Evolutionary conservation across 2,113 vertebrate species (phyloP).

Genomic region (Megatriorchis doriae): DNA sequence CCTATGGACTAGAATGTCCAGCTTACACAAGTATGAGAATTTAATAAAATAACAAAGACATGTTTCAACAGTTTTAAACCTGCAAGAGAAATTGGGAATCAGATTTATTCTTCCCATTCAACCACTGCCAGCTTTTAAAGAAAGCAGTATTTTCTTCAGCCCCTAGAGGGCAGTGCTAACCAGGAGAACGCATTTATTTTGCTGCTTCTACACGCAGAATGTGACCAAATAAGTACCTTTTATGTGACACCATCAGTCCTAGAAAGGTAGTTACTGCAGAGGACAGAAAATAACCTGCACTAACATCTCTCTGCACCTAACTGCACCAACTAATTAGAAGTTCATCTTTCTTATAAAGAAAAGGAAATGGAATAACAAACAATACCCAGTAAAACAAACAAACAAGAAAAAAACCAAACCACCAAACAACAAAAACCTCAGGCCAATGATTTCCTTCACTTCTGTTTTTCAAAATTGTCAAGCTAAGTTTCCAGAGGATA

Average conservation of each 20-base stretch:
- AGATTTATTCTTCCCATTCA: neutral
- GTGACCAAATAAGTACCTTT: neutral
- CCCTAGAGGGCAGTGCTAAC: conserved; percentile 78
- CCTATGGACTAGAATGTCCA: neutral
- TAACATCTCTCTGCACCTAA: neutral
- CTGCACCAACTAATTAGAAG: neutral
- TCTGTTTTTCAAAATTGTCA: neutral
- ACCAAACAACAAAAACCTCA: neutral
- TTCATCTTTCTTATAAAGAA: neutral
- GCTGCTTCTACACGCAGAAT: neutral
- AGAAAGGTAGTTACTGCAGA: neutral
- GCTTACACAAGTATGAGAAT: neutral
- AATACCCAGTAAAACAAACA: neutral
- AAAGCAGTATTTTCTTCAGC: neutral
- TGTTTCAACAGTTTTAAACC: neutral
- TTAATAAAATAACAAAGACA: neutral
- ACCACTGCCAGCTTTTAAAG: neutral
- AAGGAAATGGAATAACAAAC: neutral
- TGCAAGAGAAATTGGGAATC: neutral
- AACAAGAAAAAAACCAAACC: neutral
- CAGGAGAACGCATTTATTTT: neutral
- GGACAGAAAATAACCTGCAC: neutral
- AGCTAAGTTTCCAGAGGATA: neutral
- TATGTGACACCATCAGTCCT: neutral
- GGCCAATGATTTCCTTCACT: neutral